Conservation (phyloP, 2,797 vertebrate genomes). For the Notoglanidium macrostoma region DNA sequence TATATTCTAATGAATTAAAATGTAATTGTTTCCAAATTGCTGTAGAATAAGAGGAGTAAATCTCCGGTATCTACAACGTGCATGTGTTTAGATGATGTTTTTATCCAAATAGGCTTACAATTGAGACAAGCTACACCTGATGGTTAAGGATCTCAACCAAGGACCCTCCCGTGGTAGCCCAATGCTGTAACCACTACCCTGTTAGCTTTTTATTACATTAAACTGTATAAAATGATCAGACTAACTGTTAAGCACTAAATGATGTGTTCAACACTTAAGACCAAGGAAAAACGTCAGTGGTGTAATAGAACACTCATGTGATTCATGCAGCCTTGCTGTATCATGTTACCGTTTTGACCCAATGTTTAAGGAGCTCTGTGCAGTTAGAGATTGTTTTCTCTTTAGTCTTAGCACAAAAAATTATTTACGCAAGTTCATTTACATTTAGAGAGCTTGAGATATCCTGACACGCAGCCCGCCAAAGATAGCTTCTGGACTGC, state of each 20-base stretch:
- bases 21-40: neutral
- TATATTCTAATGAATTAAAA: neutral
- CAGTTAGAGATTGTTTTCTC: neutral
- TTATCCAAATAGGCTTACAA: neutral
- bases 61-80: neutral
- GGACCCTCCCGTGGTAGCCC: neutral
- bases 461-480: neutral
- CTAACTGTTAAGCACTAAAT: too few relatives aligned
- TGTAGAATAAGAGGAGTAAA: neutral
- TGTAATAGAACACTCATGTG: neutral
- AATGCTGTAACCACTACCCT: neutral
- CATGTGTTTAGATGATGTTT: neutral
- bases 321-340: neutral
- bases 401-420: neutral
- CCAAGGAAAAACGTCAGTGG: neutral
- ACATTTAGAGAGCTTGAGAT: neutral
- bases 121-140: neutral
- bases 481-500: constrained; percentile 13
- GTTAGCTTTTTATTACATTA: neutral
- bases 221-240: neutral
- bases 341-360: neutral
- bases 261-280: too few relatives aligned
- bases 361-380: neutral
- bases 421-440: too few relatives aligned
- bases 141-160: neutral